Conservation (phyloP, 2,888 invertebrate species). For the Chrysopilus asiliformis region DNA sequence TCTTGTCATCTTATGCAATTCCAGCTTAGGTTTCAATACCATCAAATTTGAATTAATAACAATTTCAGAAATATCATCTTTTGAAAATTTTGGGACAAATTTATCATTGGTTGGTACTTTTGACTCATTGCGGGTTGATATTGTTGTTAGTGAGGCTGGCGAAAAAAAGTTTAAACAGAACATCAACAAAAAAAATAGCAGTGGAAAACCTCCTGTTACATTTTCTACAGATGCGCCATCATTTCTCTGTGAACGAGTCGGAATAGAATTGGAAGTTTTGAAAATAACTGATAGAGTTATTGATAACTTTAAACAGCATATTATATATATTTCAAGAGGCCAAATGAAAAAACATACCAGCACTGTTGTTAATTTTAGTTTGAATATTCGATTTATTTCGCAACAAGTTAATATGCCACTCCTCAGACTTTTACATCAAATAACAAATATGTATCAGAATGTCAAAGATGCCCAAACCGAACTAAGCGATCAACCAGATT, state of each 20-base stretch:
- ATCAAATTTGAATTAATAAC: too few species aligned
- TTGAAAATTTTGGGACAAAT: conserved; percentile 82
- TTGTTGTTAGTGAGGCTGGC: conserved; percentile 80
- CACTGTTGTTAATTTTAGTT: conserved; percentile 79
- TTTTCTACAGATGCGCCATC: conserved; percentile 57
- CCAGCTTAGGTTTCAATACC: too few species aligned
- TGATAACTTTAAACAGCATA: conserved; percentile 71
- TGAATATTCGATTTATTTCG: conserved; percentile 78
- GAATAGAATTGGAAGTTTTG: conserved; percentile 76
- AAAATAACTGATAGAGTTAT: conserved; percentile 83
- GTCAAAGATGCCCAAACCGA: conserved; percentile 90
- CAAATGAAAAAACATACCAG: conserved; percentile 85
- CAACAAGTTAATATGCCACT: conserved; percentile 96
- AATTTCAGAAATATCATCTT: conserved; percentile 46
- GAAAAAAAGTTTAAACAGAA: conserved; percentile 40
- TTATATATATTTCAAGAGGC: conserved; percentile 73
- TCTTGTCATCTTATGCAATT: too few species aligned
- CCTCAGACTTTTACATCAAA: conserved; percentile 82
- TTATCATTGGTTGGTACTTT: conserved; percentile 70
- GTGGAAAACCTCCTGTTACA: conserved; percentile 9
- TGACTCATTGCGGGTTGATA: conserved; percentile 82
- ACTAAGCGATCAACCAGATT: conserved; percentile 55
- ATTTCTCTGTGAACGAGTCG: conserved; percentile 84
- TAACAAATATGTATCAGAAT: conserved; percentile 95
- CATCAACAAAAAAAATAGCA: conserved; percentile 21